phyloP scores from a whole-genome alignment of 1,140 invertebrate species.

The Macrocentrus cingulum region DNA sequence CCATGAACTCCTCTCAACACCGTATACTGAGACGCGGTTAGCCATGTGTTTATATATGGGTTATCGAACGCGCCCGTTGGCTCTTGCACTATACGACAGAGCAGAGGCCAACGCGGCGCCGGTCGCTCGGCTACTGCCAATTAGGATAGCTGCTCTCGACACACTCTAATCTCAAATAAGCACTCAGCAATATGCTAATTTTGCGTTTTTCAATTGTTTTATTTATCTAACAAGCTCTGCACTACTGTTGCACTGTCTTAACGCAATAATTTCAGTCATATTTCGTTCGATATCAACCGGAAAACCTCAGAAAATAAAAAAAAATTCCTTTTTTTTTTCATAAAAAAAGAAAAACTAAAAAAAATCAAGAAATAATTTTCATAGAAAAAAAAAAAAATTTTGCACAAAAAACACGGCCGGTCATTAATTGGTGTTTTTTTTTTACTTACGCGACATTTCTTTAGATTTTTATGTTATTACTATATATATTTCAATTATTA shows the following conservation, averaged over 20 bases:
- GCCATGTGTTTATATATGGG: constrained; percentile 13
- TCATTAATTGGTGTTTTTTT: no score
- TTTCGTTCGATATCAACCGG: no score
- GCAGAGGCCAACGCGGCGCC: constrained; percentile 6
- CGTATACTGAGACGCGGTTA: background rate
- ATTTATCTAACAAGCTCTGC: background rate
- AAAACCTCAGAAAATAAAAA: no score
- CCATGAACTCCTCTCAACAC: constrained; percentile 8
- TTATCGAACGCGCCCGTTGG: constrained; percentile 19
- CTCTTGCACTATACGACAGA: no score
- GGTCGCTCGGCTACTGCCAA: constrained; percentile 25
- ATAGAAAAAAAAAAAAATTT: no score
- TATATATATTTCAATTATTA: no score
- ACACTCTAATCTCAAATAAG: constrained; percentile 31
- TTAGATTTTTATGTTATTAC: no score
- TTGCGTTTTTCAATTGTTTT: background rate
- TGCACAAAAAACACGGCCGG: no score
- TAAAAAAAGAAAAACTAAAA: no score
- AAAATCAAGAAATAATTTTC: no score
- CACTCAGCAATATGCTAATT: constrained; percentile 31
- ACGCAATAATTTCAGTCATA: background rate
- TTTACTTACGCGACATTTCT: no score
- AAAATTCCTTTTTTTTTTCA: no score
- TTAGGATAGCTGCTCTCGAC: constrained; percentile 29
- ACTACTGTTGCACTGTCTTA: background rate